phyloP scores from a whole-genome alignment of 2,888 invertebrate genomes.

The Temnothorax unifasciatus region DNA sequence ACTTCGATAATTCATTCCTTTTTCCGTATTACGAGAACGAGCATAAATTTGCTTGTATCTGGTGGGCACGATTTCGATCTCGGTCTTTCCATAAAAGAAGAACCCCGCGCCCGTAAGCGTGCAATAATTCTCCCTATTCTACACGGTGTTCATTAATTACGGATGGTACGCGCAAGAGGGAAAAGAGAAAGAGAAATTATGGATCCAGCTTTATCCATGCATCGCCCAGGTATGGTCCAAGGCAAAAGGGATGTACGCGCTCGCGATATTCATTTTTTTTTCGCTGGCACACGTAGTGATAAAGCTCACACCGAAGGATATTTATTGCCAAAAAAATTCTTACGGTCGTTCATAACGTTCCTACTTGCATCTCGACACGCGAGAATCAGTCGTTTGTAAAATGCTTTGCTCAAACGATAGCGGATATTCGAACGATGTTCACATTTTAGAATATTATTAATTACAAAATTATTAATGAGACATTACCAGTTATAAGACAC shows the following conservation, averaged over 20 bases:
- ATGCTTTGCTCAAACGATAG: conserved; percentile 27
- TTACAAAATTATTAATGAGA: neutral
- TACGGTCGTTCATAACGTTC: conserved; percentile 42
- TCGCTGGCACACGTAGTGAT: conserved; percentile 59
- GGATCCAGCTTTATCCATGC: conserved; percentile 80
- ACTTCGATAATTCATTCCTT: conserved; percentile 69
- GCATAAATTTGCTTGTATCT: conserved; percentile 71
- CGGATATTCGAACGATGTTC: neutral
- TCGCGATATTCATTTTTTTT: conserved; percentile 57
- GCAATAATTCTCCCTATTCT: conserved; percentile 82
- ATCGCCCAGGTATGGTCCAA: conserved; percentile 68
- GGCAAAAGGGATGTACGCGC: conserved; percentile 60
- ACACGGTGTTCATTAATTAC: conserved; percentile 81
- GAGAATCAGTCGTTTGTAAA: conserved; percentile 38
- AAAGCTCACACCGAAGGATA: conserved; percentile 66
- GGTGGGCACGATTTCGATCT: conserved; percentile 76
- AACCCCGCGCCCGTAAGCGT: conserved; percentile 73
- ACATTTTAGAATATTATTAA: conserved; percentile 11
- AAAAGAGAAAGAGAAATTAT: conserved; percentile 80
- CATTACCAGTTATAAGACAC: neutral
- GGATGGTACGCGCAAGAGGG: conserved; percentile 65
- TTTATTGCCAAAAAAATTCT: conserved; percentile 66
- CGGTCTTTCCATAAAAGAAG: conserved; percentile 74
- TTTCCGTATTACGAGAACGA: conserved; percentile 66
- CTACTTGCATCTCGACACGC: conserved; percentile 26